Percentiles rank a stretch among this genome's conserved stretches.
These are phyloP conservation scores for Antrozous pallidus DNA, from an alignment of 2,797 vertebrate genomes.

Conservation along the genomic window DNA sequence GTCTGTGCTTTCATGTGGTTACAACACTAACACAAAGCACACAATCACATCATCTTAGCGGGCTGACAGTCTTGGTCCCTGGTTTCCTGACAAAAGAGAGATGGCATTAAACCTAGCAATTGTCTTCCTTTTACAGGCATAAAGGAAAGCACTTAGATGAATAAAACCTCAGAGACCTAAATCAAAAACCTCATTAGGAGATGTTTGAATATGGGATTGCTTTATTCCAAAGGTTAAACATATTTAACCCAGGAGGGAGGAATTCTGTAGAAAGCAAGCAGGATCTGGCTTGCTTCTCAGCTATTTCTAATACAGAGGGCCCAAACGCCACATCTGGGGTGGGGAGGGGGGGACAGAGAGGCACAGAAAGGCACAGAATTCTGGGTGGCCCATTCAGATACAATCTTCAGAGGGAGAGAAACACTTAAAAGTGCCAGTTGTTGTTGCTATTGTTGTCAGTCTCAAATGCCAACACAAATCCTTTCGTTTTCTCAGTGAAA, in stretches of 20 bases:
- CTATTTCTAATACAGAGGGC: not conserved
- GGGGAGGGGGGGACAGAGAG: accelerated
- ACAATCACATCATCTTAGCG: not conserved
- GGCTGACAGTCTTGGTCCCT: not conserved
- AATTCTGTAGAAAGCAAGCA: not conserved
- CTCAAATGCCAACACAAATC: not conserved
- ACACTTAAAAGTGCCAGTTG: not conserved
- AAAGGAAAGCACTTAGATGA: not conserved
- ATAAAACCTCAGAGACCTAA: slow-evolving; percentile 34
- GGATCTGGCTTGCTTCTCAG: not conserved
- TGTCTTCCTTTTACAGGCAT: not conserved
- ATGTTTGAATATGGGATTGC: slow-evolving; percentile 15
- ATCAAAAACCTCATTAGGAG: slow-evolving; percentile 38
- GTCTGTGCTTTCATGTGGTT: not conserved
- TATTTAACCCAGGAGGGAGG: not conserved
- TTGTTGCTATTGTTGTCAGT: not conserved
- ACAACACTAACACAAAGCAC: not conserved
- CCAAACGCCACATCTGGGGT: not conserved
- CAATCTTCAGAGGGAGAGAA: not conserved
- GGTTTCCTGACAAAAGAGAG: slow-evolving; percentile 27
- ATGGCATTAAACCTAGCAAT: not conserved
- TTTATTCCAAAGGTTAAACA: slow-evolving; percentile 49
- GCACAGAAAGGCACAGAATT: not conserved
- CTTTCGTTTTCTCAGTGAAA: not conserved
- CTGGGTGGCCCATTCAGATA: too few species aligned